These are phyloP conservation scores for Spea multiplicata DNA, from an alignment of 2,113 vertebrate genomes.

Conservation along the genomic window DNA sequence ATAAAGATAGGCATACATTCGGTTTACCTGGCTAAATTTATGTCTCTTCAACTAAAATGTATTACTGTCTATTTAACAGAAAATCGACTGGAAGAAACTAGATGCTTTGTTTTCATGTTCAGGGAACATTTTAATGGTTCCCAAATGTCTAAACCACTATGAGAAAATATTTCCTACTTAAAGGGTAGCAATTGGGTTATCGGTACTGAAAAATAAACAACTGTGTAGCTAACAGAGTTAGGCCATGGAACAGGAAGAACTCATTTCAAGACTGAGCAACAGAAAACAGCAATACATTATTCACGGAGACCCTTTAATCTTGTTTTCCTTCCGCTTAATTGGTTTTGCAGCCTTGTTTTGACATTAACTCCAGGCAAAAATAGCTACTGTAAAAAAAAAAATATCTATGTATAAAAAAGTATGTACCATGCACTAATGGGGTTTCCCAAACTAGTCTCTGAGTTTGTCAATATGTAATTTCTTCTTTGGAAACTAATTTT, in stretches of 20 bases:
- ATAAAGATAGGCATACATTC: too few species aligned
- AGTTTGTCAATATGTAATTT: background rate
- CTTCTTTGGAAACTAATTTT: background rate
- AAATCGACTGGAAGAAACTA: background rate
- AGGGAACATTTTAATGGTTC: background rate
- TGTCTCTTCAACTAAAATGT: too few species aligned
- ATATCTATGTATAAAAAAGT: constrained; percentile 37
- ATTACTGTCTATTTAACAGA: too few species aligned
- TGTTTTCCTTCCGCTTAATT: constrained; percentile 63
- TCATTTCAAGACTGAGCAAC: constrained; percentile 59
- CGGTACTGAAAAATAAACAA: constrained; percentile 50
- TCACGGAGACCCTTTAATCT: constrained; percentile 60
- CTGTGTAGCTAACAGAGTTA: constrained; percentile 55
- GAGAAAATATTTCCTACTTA: constrained; percentile 21
- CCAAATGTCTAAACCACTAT: background rate
- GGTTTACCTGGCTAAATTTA: too few species aligned
- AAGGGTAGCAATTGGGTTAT: constrained; percentile 11
- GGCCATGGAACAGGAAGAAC: constrained; percentile 58
- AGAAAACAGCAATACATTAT: constrained; percentile 62
- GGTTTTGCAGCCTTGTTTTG: constrained; percentile 63
- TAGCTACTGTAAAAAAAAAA: constrained; percentile 41
- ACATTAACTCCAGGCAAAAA: constrained; percentile 62
- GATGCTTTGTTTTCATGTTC: background rate
- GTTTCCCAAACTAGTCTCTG: background rate
- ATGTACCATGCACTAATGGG: constrained; percentile 53